Base-by-base conservation (phyloP, 2,797 vertebrate genomes). In the Masticophis lateralis region DNA sequence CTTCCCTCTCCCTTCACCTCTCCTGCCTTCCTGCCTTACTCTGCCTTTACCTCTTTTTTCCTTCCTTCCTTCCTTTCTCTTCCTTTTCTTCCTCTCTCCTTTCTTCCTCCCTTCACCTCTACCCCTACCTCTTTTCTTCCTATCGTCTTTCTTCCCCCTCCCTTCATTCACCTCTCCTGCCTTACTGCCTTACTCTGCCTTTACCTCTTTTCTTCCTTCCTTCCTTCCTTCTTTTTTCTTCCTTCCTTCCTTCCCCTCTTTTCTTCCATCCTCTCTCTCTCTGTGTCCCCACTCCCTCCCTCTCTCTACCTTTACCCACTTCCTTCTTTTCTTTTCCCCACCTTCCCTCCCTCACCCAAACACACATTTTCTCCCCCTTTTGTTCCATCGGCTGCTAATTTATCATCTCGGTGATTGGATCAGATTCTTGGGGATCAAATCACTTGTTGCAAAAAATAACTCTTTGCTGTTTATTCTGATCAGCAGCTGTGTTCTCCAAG, bases 371-470 rank as follows among this genome's bases (percentile, higher is more conserved):
- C 86, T 22, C 55, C 8, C 60, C 59, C 20, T 94, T 0, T 0
- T 95, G 96, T 96, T 95, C 95, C 95, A 92, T 96, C 93, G 91
- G n/a, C 0, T 0, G 53, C 94, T 95, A 90, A 96, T 96, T 95
- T 95, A 96, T 95, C 94, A 87, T 93, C 93, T 28, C 8, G 93
- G 94, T 96, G 96, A 97, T 95, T 96, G 92, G 95, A 96, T 96
- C 95, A 96, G 92, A 95, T 95, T 95, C 96, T 90, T 37, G 47
- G 57, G 27, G 91, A 89, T 93, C 0, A 4, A 91, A 89, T 93
- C 90, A 22, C 95, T 94, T 95, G 94, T 91, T 90, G 94, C 91
- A 92, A 0, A 51, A 87, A 94, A 95, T 94, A 60, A 95, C 90
- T 55, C 0, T 0, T 27, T 90, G 90, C 92, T 93, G 87, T 89